phyloP scores from a whole-genome alignment of 2,888 invertebrate species.

The Ochlodes sylvanus region DNA sequence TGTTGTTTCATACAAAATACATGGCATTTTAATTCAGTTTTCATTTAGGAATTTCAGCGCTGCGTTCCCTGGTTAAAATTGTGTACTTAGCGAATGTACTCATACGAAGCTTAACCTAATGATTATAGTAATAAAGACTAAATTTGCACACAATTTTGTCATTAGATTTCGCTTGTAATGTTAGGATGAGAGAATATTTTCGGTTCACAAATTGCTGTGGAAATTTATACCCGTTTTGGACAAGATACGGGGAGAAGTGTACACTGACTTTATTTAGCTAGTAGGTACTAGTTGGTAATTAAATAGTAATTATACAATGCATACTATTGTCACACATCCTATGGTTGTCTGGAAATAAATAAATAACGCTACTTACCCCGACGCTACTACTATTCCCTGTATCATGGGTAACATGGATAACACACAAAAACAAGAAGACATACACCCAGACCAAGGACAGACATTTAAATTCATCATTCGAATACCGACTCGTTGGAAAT shows the following conservation, averaged over 20 bases:
- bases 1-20: slow-evolving; percentile 38
- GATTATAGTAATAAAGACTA: slow-evolving; percentile 31
- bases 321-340: too few species aligned
- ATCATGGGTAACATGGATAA: too few species aligned
- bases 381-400: too few species aligned
- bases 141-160: slow-evolving; percentile 31
- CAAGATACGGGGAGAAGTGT: neutral
- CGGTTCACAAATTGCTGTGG: slow-evolving; percentile 22
- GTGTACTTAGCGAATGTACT: slow-evolving; percentile 25
- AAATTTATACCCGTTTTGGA: slow-evolving; percentile 20
- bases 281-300: neutral
- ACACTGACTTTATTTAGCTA: neutral
- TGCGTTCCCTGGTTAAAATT: slow-evolving; percentile 24
- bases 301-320: neutral
- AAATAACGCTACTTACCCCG: too few species aligned
- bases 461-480: too few species aligned
- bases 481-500: too few species aligned
- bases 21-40: slow-evolving; percentile 37
- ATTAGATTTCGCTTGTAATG: slow-evolving; percentile 29
- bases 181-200: slow-evolving; percentile 23
- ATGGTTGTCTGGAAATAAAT: too few species aligned
- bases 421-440: too few species aligned
- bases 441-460: too few species aligned
- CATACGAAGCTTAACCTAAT: slow-evolving; percentile 26
- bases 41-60: slow-evolving; percentile 31